Conservation (phyloP, 2,113 vertebrate species). For the Eleginops maclovinus region DNA sequence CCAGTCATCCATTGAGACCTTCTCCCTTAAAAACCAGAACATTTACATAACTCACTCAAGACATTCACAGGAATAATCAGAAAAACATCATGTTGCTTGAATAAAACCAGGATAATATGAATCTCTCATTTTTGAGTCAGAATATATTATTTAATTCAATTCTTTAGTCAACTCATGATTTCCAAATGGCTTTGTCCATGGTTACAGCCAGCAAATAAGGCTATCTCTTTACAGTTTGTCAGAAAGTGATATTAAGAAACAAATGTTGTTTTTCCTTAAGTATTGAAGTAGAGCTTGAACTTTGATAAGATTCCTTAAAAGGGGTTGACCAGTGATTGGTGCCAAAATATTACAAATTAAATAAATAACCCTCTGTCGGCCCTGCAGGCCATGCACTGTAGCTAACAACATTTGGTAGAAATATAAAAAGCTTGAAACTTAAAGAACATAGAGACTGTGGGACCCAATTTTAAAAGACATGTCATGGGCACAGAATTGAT, state of each 20-base stretch:
- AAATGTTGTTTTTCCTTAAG: constrained; percentile 7
- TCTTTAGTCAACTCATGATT: constrained; percentile 30
- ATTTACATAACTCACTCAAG: constrained; percentile 29
- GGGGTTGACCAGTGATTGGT: neutral
- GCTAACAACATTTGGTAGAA: neutral
- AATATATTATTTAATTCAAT: constrained; percentile 39
- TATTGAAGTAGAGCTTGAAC: neutral
- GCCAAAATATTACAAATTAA: constrained; percentile 12
- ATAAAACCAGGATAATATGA: constrained; percentile 14
- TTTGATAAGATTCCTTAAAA: neutral
- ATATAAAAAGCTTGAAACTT: constrained; percentile 11
- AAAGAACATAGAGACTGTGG: neutral
- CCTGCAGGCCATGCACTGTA: neutral
- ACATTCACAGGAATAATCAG: constrained; percentile 37
- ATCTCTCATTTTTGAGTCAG: constrained; percentile 38
- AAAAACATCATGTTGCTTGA: constrained; percentile 16
- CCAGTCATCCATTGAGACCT: constrained; percentile 24
- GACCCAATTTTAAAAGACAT: neutral
- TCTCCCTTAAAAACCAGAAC: constrained; percentile 13
- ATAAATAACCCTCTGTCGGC: neutral
- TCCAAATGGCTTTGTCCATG: neutral
- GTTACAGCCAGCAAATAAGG: constrained; percentile 23
- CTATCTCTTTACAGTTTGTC: neutral
- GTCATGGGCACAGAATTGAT: neutral
- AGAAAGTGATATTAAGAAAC: neutral